These are phyloP conservation scores for Drosophila engyochracea DNA, from an alignment of 2,888 invertebrate genomes.

Conservation along the genomic window DNA sequence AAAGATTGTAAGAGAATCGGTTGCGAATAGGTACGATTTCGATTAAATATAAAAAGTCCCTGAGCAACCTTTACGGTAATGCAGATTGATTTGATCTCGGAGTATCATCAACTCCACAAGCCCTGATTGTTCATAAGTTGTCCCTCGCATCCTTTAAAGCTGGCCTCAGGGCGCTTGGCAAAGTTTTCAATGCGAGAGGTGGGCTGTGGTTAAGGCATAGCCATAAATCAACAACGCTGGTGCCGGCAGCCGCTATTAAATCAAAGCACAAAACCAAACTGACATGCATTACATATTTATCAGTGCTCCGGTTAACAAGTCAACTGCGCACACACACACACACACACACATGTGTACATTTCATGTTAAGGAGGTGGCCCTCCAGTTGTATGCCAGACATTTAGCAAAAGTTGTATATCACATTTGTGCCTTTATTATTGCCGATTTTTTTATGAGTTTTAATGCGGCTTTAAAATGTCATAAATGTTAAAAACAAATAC, in stretches of 20 bases:
- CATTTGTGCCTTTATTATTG: slow-evolving; percentile 55
- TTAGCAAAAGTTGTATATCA: slow-evolving; percentile 49
- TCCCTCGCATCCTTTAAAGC: slow-evolving; percentile 14
- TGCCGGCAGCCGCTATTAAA: slow-evolving; percentile 64
- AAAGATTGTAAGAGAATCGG: neutral
- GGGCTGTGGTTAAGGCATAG: slow-evolving; percentile 23
- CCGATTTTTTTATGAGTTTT: slow-evolving; percentile 57
- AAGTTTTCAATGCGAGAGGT: slow-evolving; percentile 28
- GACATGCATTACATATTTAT: slow-evolving; percentile 75
- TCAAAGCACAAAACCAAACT: slow-evolving; percentile 76
- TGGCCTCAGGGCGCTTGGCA: slow-evolving; percentile 22
- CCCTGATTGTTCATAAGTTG: neutral
- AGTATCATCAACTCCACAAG: neutral
- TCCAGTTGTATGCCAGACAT: slow-evolving; percentile 50
- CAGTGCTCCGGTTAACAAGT: slow-evolving; percentile 57
- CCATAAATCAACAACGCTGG: slow-evolving; percentile 66
- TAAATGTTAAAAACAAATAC: slow-evolving; percentile 65
- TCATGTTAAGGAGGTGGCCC: slow-evolving; percentile 18
- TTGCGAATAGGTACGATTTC: neutral
- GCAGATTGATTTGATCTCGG: neutral
- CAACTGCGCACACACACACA: slow-evolving; percentile 36
- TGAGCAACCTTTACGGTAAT: neutral
- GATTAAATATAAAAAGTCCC: neutral
- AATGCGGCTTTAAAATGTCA: slow-evolving; percentile 71
- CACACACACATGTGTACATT: neutral